phyloP scores from a whole-genome alignment of 2,797 vertebrate genomes.

The Sparidentex hasta region DNA sequence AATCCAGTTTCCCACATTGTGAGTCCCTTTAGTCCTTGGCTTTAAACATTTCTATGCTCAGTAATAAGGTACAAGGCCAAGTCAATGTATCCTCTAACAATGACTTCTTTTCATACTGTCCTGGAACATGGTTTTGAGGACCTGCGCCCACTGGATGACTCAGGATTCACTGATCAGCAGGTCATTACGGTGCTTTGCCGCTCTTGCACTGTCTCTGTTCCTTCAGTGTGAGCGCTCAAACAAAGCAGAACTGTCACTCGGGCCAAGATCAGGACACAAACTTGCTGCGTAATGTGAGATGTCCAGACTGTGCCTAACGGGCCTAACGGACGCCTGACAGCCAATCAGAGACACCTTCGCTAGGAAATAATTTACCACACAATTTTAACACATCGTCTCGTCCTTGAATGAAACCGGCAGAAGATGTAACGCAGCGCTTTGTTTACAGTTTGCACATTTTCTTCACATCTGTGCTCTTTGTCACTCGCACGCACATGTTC shows the following conservation, averaged over 20 bases:
- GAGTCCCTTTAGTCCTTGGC: background rate
- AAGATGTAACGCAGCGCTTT: background rate
- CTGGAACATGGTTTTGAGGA: constrained; percentile 1
- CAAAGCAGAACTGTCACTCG: constrained; percentile 48
- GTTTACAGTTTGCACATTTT: background rate
- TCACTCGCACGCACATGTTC: constrained; percentile 24
- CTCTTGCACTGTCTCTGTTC: constrained; percentile 3
- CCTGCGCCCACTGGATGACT: constrained; percentile 12
- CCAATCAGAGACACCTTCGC: background rate
- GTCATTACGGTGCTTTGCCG: constrained; percentile 37
- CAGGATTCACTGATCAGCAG: constrained; percentile 26
- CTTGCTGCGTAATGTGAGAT: constrained; percentile 23
- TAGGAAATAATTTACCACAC: background rate
- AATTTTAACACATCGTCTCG: background rate
- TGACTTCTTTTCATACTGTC: constrained; percentile 1
- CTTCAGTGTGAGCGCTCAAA: constrained; percentile 25
- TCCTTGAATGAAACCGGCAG: background rate
- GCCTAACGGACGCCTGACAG: constrained; percentile 10
- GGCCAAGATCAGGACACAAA: constrained; percentile 25
- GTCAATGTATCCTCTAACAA: background rate
- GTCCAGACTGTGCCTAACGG: background rate
- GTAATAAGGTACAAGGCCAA: background rate
- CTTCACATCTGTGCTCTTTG: constrained; percentile 20
- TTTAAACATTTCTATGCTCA: background rate
- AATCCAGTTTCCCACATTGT: background rate